Percentiles rank a stretch among this genome's conserved stretches.
phyloP scores from a whole-genome alignment of 2,113 vertebrate genomes.

The Onychostruthus taczanowskii region DNA sequence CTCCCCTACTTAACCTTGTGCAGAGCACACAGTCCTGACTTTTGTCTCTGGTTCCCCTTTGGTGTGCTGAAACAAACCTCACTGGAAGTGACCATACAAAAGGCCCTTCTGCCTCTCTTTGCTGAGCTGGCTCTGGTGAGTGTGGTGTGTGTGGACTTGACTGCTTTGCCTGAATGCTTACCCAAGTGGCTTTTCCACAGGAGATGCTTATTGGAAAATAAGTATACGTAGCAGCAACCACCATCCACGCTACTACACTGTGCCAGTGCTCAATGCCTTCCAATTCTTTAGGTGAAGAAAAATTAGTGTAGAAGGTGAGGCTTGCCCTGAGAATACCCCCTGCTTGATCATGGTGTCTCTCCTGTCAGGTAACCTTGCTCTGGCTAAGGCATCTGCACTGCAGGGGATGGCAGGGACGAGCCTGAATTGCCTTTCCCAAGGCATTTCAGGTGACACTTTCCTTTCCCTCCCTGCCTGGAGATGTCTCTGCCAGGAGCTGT shows the following conservation, averaged over 20 bases:
- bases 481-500: neutral
- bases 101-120: neutral
- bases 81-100: neutral
- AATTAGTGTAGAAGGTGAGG: too few species aligned
- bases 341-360: neutral
- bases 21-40: neutral
- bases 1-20: neutral
- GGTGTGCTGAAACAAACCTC: neutral
- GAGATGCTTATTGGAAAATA: neutral
- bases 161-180: neutral
- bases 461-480: neutral
- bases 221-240: neutral
- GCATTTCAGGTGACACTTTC: neutral
- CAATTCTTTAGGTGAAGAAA: neutral
- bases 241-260: neutral
- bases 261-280: neutral
- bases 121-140: neutral
- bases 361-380: neutral
- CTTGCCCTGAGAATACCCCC: neutral
- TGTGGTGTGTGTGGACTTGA: neutral
- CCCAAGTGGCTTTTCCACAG: neutral
- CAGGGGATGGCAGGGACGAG: neutral
- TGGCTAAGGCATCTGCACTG: neutral
- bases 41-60: neutral
- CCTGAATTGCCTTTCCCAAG: neutral